These are phyloP conservation scores for Drosophila suboccidentalis DNA, from an alignment of 2,888 invertebrate genomes.

Conservation along the genomic window DNA sequence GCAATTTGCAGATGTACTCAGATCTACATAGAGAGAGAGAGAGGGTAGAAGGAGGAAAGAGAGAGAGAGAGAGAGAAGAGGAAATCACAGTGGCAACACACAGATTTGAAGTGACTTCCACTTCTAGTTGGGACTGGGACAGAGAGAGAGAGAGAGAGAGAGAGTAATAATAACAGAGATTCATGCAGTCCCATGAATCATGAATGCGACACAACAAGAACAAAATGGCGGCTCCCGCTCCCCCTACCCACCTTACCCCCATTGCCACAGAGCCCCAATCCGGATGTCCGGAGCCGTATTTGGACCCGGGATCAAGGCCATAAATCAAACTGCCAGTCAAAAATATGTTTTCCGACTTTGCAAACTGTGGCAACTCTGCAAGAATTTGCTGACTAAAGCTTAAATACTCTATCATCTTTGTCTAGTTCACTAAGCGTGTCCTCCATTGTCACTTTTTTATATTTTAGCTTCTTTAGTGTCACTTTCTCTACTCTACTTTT, in stretches of 20 bases:
- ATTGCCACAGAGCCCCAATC: neutral
- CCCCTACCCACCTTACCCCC: neutral
- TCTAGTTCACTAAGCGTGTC: neutral
- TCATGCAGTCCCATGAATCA: constrained; percentile 68
- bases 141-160: constrained; percentile 20
- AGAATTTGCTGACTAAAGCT: neutral
- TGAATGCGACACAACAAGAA: constrained; percentile 70
- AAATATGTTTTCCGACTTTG: constrained; percentile 68
- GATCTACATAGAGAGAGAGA: neutral
- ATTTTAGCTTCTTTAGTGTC: neutral
- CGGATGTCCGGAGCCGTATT: neutral
- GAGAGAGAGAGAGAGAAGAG: constrained; percentile 5
- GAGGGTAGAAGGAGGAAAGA: neutral
- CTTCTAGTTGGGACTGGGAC: constrained; percentile 28
- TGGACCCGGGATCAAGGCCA: constrained; percentile 39
- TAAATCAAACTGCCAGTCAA: constrained; percentile 74
- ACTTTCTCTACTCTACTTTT: neutral
- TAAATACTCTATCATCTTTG: constrained; percentile 11
- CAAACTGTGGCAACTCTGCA: constrained; percentile 31
- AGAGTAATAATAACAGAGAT: constrained; percentile 14
- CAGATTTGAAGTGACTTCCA: constrained; percentile 73
- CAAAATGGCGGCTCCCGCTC: constrained; percentile 41
- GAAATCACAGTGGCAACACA: constrained; percentile 66
- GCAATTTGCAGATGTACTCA: constrained; percentile 73
- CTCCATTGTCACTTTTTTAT: constrained; percentile 6